Evolutionary conservation across 1,140 invertebrate species (phyloP), one percentile per base, ranked within the genome.

Genomic region (Nylanderia fulva): DNA sequence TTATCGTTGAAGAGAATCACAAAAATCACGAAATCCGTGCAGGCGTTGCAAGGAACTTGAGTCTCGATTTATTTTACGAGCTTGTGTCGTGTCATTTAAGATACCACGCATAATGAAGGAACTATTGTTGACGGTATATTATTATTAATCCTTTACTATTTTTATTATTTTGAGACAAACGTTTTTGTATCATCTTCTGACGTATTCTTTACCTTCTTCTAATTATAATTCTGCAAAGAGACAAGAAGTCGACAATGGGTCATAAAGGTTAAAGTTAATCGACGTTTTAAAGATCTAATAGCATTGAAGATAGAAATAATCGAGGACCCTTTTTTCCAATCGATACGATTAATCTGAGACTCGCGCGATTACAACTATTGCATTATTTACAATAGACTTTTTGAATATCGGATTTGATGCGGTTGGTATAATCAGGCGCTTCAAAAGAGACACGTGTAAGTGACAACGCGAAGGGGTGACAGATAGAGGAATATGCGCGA

Each of bases 1-100:
- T 90, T 90, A 90, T 88, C 77, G 74, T 29, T 71, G 69, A 56
- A 80, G 85, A 75, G 84, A 84, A 90, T 90, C 89, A 75, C 66
- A 63, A 84, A 88, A 88, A 88, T 85, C 87, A 75, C 85, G 48
- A 85, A 80, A 87, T 79, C 82, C 86, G 48, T 71, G 84, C 75
- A 77, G 69, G 83, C 87, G 86, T 71, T 58, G 85, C 86, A 89
- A 85, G 74, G 86, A 88, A 75, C 56, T 83, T 88, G 82, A 89
- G 75, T 87, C 77, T 54, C 76, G 64, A 88, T 89, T 72, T 82
- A 71, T 71, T 69, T 76, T 56, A 75, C 71, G 29, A 88, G 42
- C 29, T 56, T 75, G 39, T 58, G 21, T 84, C 86, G 76, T 88
- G 52, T 64, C 29, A 39, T 45, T 61, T 13, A 21, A 27, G 7